Base-by-base conservation (phyloP, 2,797 vertebrate species). In the Sitta carolinensis region DNA sequence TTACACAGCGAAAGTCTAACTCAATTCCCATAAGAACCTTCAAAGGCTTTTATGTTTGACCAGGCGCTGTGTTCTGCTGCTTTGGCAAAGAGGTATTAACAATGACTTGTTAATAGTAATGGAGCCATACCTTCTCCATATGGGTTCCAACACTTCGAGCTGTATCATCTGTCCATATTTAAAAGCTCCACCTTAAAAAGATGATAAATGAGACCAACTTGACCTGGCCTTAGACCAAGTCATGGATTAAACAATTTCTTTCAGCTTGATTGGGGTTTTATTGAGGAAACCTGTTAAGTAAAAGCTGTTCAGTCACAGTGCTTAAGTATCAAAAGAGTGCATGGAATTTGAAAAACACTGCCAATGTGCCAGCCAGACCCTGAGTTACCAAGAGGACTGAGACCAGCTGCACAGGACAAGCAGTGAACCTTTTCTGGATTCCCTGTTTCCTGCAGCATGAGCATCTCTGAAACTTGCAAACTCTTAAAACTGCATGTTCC, bases 171-270 rank as follows among this genome's bases (percentile, higher is more conserved):
- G 98, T 93, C 97, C 95, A 92, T 95, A 89, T 97, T 96, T 97
- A 94, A 97, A 98, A 96, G 93, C 96, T 97, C 95, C 94, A 94
- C 97, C 97, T 97, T 96, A 97, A 97, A 96, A 97, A 97, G 93
- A 96, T 98, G 98, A 98, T 98, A 97, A 98, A 98, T 97, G 97
- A 98, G 96, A 96, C 96, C 97, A 98, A 97, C 97, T 98, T 98
- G 98, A 99, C 98, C 98, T 97, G 96, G 96, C 94, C 96, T 95
- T 96, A 95, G 95, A 98, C 94, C 89, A 91, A 93, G 77, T 77
- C 88, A 94, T 92, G 96, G 96, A 98, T 98, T 98, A 97, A 98
- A 98, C 97, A 98, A 98, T 98, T 98, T 98, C 95, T 98, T 97
- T 97, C 77, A 91, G 95, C 97, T 97, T 98, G 97, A 98, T 97